Base-by-base conservation (phyloP, 2,888 invertebrate species). In the Mythimna loreyi region DNA sequence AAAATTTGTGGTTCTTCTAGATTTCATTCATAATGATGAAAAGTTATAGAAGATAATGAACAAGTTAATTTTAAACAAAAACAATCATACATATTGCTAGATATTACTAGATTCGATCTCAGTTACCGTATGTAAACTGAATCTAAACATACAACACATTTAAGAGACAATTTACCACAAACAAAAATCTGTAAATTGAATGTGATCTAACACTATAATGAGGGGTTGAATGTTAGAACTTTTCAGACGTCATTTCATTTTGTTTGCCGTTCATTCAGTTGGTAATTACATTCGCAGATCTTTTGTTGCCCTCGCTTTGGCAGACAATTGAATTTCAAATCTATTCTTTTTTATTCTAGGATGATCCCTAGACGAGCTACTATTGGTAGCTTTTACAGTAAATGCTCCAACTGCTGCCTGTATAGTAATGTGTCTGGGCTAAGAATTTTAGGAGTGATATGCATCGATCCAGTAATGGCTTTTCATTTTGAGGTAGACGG, bases 271-370 rank as follows among this genome's bases (percentile, higher is more conserved):
- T 91, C 89, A 87, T 88, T 62, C 69, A 86, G 83, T 81, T 80
- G 58, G 91, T 93, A 93, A 92, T 93, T 92, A 91, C 89, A 92
- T 91, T 91, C 90, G 86, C 87, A 73, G 81, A 86, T 88, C 88
- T 86, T 91, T 93, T 90, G 89, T 91, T 88, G 86, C 87, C 86
- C 80, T 80, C 81, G 84, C 87, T 89, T 89, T 85, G 78, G 87
- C 85, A 91, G 90, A 92, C 90, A 92, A 92, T 92, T 91, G 89
- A 90, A 91, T 90, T 90, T 89, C 82, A 87, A 91, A 91, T 90
- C 80, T 76, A 82, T 86, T 87, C 83, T 80, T 86, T 86, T 87
- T 85, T 85, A 19, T 87, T 11, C 75, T 82, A 53, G 68, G 85
- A 87, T 87, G 85, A 89, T 90, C 86, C 82, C 83, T 69, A 82